Evolutionary conservation across 2,888 invertebrate genomes (phyloP).

Genomic region (Syrphus vitripennis): DNA sequence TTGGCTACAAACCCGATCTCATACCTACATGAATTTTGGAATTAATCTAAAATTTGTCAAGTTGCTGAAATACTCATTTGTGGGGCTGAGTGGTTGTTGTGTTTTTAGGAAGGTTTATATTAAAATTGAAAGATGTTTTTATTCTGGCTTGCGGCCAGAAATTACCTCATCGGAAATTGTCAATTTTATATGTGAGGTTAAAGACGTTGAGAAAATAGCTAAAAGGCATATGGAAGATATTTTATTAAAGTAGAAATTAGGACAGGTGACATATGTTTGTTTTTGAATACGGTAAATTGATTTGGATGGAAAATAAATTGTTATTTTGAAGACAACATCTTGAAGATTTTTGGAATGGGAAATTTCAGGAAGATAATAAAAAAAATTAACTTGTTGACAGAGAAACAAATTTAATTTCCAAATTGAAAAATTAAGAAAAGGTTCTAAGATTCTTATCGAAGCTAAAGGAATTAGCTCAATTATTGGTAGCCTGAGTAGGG

Average conservation of each 20-base stretch:
- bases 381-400: neutral
- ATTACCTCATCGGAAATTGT: slow-evolving; percentile 44
- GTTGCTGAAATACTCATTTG: slow-evolving; percentile 9
- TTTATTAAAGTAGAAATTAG: neutral
- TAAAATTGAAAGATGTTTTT: slow-evolving; percentile 33
- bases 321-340: neutral
- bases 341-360: neutral
- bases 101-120: neutral
- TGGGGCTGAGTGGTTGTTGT: neutral
- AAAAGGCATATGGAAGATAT: neutral
- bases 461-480: too few species aligned
- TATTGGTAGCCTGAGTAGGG: too few species aligned
- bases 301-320: neutral
- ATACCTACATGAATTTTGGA: neutral
- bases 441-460: too few species aligned
- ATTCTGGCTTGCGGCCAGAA: slow-evolving; percentile 42
- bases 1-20: neutral
- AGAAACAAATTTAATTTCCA: too few species aligned
- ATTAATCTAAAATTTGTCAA: slow-evolving; percentile 46
- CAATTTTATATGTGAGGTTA: slow-evolving; percentile 6
- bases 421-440: neutral
- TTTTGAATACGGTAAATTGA: slow-evolving; percentile 7
- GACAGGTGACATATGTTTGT: slow-evolving; percentile 21
- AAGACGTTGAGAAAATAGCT: neutral
- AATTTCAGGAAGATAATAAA: neutral